Conservation (phyloP, 2,113 vertebrate genomes). For the Phylloscopus trochiloides region DNA sequence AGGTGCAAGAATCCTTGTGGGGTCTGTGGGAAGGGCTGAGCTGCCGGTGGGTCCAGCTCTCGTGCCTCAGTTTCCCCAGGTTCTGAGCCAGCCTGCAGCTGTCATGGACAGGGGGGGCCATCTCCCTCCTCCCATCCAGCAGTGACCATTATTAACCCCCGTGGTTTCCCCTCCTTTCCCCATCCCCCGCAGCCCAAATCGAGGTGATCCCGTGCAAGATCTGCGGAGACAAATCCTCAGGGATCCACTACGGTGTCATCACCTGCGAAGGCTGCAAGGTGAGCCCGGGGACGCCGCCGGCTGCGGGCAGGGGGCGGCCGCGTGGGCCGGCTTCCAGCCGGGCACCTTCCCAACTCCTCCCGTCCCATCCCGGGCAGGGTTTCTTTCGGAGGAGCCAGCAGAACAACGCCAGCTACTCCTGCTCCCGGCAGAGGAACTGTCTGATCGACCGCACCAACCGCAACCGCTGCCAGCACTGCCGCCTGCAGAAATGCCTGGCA, state of each 20-base stretch:
- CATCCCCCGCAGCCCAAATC: slow-evolving; percentile 81
- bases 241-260: slow-evolving; percentile 93
- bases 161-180: not conserved
- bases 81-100: fast-evolving
- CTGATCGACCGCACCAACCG: slow-evolving; percentile 90
- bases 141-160: fast-evolving
- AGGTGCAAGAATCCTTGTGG: not conserved
- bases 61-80: not conserved
- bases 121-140: fast-evolving
- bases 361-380: slow-evolving; percentile 65
- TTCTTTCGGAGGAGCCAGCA: slow-evolving; percentile 92
- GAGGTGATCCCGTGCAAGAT: slow-evolving; percentile 94
- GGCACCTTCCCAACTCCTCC: not conserved
- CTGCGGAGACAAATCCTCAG: slow-evolving; percentile 92
- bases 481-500: slow-evolving; percentile 89
- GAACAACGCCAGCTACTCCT: slow-evolving; percentile 92
- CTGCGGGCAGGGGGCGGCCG: fast-evolving
- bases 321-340: fast-evolving
- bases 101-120: fast-evolving
- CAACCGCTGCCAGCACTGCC: slow-evolving; percentile 93
- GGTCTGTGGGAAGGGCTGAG: not conserved
- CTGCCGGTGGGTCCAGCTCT: not conserved
- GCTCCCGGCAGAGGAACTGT: slow-evolving; percentile 89
- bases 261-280: slow-evolving; percentile 78
- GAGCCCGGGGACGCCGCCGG: not conserved